Evolutionary conservation across 1,140 invertebrate genomes (phyloP).

Genomic region (Eurosta solidaginis): DNA sequence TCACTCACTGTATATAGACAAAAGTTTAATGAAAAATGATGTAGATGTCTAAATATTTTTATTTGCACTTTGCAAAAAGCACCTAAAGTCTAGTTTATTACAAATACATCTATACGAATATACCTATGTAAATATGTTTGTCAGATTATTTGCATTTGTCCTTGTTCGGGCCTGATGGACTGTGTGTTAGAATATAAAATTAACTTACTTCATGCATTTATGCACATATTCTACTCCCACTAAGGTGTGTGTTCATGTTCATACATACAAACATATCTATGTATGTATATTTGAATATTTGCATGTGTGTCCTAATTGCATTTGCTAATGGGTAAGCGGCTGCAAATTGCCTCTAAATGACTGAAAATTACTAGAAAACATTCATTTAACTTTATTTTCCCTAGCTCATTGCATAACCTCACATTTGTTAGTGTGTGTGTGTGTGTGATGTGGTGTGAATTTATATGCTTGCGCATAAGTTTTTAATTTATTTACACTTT

Average conservation of each 20-base stretch:
- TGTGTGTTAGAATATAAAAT: slow-evolving; percentile 2
- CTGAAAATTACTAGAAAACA: slow-evolving; percentile 24
- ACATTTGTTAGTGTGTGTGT: not conserved
- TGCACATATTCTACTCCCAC: no score
- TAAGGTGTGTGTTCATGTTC: no score
- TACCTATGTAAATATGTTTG: no score
- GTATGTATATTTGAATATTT: not conserved
- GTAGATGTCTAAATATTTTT: no score
- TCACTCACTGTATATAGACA: no score
- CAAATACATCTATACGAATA: no score
- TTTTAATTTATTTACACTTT: slow-evolving; percentile 19
- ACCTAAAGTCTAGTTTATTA: no score
- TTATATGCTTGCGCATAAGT: slow-evolving; percentile 17
- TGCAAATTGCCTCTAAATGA: slow-evolving; percentile 20
- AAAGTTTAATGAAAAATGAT: no score
- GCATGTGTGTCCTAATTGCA: not conserved
- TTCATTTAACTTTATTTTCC: slow-evolving; percentile 18
- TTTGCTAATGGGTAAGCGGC: slow-evolving; percentile 27
- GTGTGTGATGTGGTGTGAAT: not conserved
- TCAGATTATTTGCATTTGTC: not conserved
- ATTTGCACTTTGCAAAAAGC: no score
- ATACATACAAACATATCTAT: not conserved
- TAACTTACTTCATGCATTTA: not conserved
- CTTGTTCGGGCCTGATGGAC: not conserved
- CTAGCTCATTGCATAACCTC: no score